Evolutionary conservation across 2,888 invertebrate species (phyloP), one percentile per base, ranked within the genome.

Genomic region (Tipula helvola): DNA sequence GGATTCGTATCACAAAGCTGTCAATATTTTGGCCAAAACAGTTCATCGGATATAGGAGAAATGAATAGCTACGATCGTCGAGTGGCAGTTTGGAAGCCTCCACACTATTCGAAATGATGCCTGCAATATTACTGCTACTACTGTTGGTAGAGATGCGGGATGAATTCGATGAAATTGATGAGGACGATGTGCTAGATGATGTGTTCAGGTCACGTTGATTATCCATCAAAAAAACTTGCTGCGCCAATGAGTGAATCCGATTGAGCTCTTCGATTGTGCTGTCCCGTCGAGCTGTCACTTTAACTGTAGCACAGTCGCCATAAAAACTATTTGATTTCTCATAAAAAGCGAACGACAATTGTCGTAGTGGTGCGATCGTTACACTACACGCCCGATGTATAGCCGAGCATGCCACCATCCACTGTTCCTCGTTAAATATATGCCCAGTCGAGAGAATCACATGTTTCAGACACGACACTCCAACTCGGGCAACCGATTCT

Each of bases 301-400:
- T 98, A 0, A 98, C 97, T 87, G 97, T 97, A 10, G 96, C 96
- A 88, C 96, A 92, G 91, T 98, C 98, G 0, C 98, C 98, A 90
- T 98, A 98, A 91, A 98, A 98, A 90, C 97, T 98, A 89, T 97
- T 96, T 0, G 98, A 98, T 90, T 97, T 96, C 89, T 96, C 95
- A 89, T 97, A 96, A 90, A 98, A 99, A 52, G 97, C 97, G 89
- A 96, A 95, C 87, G 97, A 97, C 57, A 99, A 92, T 91, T 97
- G 97, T 88, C 96, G 95, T 87, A 98, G 91, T 47, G 97, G 97
- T 88, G 96, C 96, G 87, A 98, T 94, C 86, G 97, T 97, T n/a
- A 96, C 95, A 44, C 95, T 95, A 89, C 97, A 96, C 42, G 97
- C 97, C 89, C 96, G 93, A 89, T 96, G 96, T 87, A 98, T 93